Evolutionary conservation across 2,113 vertebrate species (phyloP).

Genomic region (Sciurus niger): DNA sequence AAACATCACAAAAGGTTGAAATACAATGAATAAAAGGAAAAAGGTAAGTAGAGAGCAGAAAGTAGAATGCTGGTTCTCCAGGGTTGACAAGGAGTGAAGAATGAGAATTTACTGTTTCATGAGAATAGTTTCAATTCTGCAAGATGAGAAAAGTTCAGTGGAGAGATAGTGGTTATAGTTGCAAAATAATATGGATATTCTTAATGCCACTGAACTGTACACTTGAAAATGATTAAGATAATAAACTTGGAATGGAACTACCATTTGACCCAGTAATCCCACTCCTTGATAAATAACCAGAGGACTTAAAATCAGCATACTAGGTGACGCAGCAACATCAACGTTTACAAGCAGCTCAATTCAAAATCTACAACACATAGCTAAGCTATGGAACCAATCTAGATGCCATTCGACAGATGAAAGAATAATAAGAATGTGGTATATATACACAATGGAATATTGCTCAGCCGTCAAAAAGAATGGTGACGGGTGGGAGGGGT

Average conservation of each 20-base stretch:
- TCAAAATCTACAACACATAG: no score
- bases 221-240: constrained; percentile 18
- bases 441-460: no score
- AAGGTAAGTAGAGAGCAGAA: not conserved
- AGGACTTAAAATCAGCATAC: no score
- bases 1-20: not conserved
- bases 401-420: no score
- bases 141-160: constrained; percentile 14
- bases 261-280: no score
- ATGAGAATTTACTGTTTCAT: not conserved
- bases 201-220: not conserved
- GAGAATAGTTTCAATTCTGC: constrained; percentile 13
- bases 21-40: not conserved
- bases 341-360: no score
- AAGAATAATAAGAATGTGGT: no score
- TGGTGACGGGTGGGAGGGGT: no score
- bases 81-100: not conserved
- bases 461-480: no score
- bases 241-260: not conserved
- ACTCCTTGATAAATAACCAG: no score
- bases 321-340: no score
- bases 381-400: no score
- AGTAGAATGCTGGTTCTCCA: not conserved
- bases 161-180: not conserved
- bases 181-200: not conserved